phyloP scores from a whole-genome alignment of 2,797 vertebrate species.

The Benthosema pterotum region DNA sequence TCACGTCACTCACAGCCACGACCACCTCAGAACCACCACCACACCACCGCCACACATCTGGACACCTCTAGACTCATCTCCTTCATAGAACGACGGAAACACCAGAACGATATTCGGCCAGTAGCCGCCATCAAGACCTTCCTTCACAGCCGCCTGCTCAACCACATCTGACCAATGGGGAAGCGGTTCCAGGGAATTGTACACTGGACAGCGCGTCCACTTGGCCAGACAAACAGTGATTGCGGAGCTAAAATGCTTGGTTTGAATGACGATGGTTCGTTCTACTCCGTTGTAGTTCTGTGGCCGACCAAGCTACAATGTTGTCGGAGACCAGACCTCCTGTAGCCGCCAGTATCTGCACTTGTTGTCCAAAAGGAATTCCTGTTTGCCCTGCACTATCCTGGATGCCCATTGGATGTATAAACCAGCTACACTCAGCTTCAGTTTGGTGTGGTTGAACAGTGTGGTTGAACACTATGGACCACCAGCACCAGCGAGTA shows the following conservation, averaged over 20 bases:
- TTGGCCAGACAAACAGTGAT: neutral
- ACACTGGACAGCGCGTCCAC: neutral
- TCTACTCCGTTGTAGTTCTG: neutral
- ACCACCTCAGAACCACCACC: slow-evolving; percentile 44
- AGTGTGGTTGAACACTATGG: slow-evolving; percentile 18
- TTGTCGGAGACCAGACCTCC: neutral
- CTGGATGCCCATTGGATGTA: slow-evolving; percentile 3
- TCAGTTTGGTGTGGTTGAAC: slow-evolving; percentile 27
- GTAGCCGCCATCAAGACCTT: slow-evolving; percentile 89
- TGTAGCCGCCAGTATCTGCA: neutral
- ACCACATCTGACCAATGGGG: slow-evolving; percentile 79
- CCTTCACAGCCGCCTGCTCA: slow-evolving; percentile 90
- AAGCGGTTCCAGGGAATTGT: neutral
- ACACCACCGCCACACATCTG: slow-evolving; percentile 77
- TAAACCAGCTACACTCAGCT: slow-evolving; percentile 4
- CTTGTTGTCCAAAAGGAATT: slow-evolving; percentile 8
- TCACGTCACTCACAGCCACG: slow-evolving; percentile 33
- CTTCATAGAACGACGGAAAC: slow-evolving; percentile 95
- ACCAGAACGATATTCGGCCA: slow-evolving; percentile 93
- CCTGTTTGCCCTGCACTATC: slow-evolving; percentile 7
- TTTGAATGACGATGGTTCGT: neutral
- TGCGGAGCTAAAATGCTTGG: neutral
- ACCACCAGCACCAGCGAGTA: slow-evolving; percentile 45
- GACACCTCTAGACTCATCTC: slow-evolving; percentile 93
- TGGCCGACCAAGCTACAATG: neutral